These are phyloP conservation scores for Pangasianodon hypophthalmus DNA, from an alignment of 2,113 vertebrate species.

Conservation along the genomic window DNA sequence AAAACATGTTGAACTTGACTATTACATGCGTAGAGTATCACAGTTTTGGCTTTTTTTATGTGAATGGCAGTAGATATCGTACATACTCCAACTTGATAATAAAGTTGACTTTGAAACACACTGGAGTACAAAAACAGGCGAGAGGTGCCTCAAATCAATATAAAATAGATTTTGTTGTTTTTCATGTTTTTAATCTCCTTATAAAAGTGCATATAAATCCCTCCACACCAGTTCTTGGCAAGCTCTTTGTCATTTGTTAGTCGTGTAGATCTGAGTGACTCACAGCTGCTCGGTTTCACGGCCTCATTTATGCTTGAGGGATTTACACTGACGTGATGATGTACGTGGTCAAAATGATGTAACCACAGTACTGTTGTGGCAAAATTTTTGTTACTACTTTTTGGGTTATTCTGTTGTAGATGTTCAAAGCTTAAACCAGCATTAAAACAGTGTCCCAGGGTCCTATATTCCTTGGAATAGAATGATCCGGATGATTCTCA, in stretches of 20 bases:
- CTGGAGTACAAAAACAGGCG: neutral
- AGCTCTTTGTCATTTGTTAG: neutral
- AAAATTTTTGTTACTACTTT: neutral
- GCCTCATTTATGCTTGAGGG: neutral
- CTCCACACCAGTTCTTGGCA: neutral
- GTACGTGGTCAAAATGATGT: neutral
- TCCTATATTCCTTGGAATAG: neutral
- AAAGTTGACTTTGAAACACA: neutral
- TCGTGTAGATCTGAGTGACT: neutral
- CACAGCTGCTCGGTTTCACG: neutral
- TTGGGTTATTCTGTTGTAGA: neutral
- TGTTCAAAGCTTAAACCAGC: neutral
- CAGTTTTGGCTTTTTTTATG: neutral
- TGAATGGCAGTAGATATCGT: neutral
- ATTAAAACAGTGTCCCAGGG: neutral
- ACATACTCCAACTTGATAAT: neutral
- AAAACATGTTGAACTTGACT: neutral
- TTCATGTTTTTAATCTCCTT: neutral
- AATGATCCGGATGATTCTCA: neutral
- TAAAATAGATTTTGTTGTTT: neutral
- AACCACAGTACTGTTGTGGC: neutral
- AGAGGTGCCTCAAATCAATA: neutral
- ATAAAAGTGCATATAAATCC: neutral
- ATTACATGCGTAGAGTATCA: neutral
- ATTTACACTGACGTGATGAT: neutral